A percentile compares a stretch with the other conserved stretches of the same genome.
phyloP scores from a whole-genome alignment of 2,113 vertebrate genomes.

The Coptodon rendalli region DNA sequence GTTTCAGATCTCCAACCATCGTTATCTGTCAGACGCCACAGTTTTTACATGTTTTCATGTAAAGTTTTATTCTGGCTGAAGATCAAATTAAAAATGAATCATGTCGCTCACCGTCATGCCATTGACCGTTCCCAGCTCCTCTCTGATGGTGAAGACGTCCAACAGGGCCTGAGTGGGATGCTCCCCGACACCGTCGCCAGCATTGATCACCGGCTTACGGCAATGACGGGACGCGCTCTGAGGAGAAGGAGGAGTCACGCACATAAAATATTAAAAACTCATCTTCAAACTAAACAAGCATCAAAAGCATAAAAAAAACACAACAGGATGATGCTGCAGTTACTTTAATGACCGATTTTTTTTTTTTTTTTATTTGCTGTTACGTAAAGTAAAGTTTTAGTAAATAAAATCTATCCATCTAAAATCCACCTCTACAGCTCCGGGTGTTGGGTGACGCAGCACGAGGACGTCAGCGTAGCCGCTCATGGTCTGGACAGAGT shows the following conservation, averaged over 20 bases:
- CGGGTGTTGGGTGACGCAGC: constrained; percentile 87
- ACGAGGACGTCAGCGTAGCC: constrained; percentile 90
- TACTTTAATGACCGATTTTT: background rate
- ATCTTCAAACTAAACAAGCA: background rate
- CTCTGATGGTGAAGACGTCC: constrained; percentile 95
- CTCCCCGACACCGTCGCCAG: constrained; percentile 92
- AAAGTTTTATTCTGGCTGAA: background rate
- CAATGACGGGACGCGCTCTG: constrained; percentile 88
- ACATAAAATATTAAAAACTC: background rate
- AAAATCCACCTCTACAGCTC: constrained; percentile 83
- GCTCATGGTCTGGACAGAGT: constrained; percentile 97
- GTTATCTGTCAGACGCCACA: constrained; percentile 77
- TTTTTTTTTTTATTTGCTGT: background rate
- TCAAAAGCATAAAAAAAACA: background rate
- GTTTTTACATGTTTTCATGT: background rate
- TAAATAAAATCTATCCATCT: background rate
- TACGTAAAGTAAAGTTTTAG: background rate
- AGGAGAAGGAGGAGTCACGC: background rate
- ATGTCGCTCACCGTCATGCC: constrained; percentile 89
- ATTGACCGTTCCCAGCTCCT: constrained; percentile 97
- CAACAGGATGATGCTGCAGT: background rate
- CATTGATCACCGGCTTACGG: constrained; percentile 91
- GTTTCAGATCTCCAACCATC: constrained; percentile 97
- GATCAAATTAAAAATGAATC: background rate
- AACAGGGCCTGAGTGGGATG: constrained; percentile 94